phyloP scores from a whole-genome alignment of 1,140 invertebrate species.

The Phocides pigmalion region DNA sequence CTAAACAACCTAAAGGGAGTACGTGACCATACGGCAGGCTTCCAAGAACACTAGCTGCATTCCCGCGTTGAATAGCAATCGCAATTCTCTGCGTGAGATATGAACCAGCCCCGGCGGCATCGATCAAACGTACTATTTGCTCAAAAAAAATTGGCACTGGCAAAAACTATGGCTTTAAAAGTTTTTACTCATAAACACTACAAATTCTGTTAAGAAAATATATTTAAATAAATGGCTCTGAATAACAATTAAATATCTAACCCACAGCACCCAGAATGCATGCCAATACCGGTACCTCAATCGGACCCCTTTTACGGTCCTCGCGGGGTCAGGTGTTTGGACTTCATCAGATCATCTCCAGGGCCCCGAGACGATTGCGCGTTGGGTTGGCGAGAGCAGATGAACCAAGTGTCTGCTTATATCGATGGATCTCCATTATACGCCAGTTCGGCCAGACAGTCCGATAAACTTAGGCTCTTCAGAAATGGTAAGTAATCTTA shows the following conservation, averaged over 20 bases:
- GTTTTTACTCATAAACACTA: too few species aligned
- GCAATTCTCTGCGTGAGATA: too few species aligned
- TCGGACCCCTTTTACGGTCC: constrained; percentile 89
- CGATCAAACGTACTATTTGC: too few species aligned
- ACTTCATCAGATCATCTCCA: constrained; percentile 89
- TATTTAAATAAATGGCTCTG: background rate
- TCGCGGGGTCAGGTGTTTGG: constrained; percentile 89
- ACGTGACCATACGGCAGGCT: too few species aligned
- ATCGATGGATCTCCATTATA: constrained; percentile 97
- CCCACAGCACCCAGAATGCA: constrained; percentile 90
- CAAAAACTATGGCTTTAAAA: too few species aligned
- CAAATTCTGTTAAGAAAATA: too few species aligned
- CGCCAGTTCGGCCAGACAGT: constrained; percentile 91
- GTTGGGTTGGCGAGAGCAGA: constrained; percentile 89
- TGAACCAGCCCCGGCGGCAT: too few species aligned
- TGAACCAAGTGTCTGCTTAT: constrained; percentile 93
- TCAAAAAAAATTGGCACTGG: too few species aligned
- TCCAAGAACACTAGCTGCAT: too few species aligned
- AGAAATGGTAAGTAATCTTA: constrained; percentile 84
- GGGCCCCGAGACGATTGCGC: constrained; percentile 88
- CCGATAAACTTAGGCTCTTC: constrained; percentile 89
- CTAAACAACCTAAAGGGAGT: too few species aligned
- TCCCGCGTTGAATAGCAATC: too few species aligned
- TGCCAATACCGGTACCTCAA: constrained; percentile 89
- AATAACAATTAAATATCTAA: background rate